These are phyloP conservation scores for Rhynchotus rufescens DNA, from an alignment of 2,797 vertebrate genomes.

Conservation along the genomic window DNA sequence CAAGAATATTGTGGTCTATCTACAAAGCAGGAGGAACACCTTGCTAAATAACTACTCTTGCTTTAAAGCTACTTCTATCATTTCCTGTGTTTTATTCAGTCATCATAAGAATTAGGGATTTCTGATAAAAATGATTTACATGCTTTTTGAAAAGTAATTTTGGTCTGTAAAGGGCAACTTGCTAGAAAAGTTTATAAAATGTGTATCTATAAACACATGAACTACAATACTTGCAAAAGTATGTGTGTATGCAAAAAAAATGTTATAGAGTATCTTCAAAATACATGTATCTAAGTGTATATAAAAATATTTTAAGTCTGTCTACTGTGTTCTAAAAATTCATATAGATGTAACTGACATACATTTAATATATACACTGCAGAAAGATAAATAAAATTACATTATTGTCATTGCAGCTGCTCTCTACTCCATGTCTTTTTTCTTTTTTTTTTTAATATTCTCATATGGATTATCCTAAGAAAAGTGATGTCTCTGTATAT, in stretches of 20 bases:
- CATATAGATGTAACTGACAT: background rate
- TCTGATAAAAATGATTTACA: background rate
- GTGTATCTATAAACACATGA: background rate
- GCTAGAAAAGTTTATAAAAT: background rate
- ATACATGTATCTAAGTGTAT: background rate
- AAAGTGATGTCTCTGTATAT: background rate
- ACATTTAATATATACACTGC: background rate
- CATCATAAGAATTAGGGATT: background rate
- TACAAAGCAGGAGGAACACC: too few species aligned
- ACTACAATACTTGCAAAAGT: background rate
- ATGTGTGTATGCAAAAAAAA: background rate
- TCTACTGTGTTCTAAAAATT: background rate
- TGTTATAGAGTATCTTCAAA: background rate
- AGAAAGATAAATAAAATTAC: background rate
- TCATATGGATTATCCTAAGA: background rate
- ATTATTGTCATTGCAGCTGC: background rate
- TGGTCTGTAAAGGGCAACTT: background rate
- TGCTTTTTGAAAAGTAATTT: background rate
- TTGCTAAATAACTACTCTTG: background rate
- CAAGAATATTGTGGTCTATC: background rate
- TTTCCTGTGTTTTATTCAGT: background rate
- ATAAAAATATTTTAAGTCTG: background rate
- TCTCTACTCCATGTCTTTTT: background rate
- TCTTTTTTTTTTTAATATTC: background rate
- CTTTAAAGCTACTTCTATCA: background rate